Base-by-base conservation (phyloP, 2,113 vertebrate species). In the Glaucomys volans region DNA sequence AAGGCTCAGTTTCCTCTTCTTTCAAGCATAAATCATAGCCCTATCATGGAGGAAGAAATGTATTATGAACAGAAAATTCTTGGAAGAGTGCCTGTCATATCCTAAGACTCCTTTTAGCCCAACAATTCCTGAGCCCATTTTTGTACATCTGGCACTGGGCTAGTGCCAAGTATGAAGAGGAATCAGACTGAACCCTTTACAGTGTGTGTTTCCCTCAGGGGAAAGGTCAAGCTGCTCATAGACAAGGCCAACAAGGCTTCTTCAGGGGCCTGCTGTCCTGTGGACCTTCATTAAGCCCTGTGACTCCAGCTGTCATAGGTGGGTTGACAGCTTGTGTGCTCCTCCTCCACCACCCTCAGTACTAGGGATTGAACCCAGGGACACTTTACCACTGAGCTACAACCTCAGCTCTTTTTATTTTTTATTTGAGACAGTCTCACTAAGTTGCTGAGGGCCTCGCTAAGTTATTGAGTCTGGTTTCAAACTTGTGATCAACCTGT, bases 1-100 rank as follows among this genome's bases (percentile, higher is more conserved):
- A 64, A 86, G 54, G 28, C 74, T 87, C 74, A 20, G 8, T 90
- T 95, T 97, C 54, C 24, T 91, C 42, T 94, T 95, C 67, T 91
- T 82, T 69, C 67, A 90, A 90, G 82, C 2, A 6, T 2, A 24
- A 40, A n/a, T 50, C 44, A 72, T 42, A 81, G n/a, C 54, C 32
- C 35, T 87, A 22, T 42, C 26, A 93, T n/a, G 90, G 72, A 86
- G 71, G 69, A 94, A 88, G 90, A 90, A 95, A 72, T 71, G 24
- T 14, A 26, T 94, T 72, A 83, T 6, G 26, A 91, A 85, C 52
- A 22, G 13, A 87, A 87, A 86, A 91, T 67, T 95, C 52, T 72
- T 59, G 4, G 52, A 91, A n/a, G 20, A 77, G 62, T 59, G 40
- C 47, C 76, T 75, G 37, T 24, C 81, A 47, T 8, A 66, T 89